Evolutionary conservation across 1,140 invertebrate species (phyloP), one percentile per base, ranked within the genome.

Genomic region (Drosophila prosaltans): DNA sequence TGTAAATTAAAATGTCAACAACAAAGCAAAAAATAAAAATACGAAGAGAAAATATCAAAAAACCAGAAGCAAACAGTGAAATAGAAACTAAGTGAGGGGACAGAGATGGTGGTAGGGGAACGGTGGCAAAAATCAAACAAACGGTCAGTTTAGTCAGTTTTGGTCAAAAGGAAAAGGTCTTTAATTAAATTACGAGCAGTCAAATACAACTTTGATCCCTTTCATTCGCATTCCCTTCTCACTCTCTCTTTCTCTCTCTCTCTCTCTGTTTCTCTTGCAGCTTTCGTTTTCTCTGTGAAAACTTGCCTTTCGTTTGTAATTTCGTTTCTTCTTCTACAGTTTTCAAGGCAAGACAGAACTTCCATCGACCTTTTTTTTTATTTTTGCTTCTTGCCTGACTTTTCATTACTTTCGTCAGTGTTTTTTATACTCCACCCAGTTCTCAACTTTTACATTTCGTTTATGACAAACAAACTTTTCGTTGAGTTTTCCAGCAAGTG

Each of bases 201-300:
- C 83, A 88, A 83, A 86, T 77, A 72, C 83, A 89, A 83, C 84
- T 88, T 89, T 89, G 84, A 89, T 89, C 83, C 84, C 78, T 89
- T 88, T 55, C 63, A 40, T 55, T 65, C 45, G 48, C 63, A 58
- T 43, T 41, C 10, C 41, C 32, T 32, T 39, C 26, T 67, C 6
- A 39, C 69, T 39, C 51, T 58, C 32, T 30, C 66, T 58, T 26
- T 30, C 66, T 36, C n/a, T 16, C 57, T 69, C 10, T 41, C 26
- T 65, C 6, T 48, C 69, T 32, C 51, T 59, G 32, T 30, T 60
- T 36, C n/a, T 30, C 16, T 16, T 16, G 6, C 32, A 36, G 32
- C 61, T 69, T n/a, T 41, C 32, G 32, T 36, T 48, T 45, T 41
- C 41, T 72, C 41, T 32, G 21, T 45, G 21, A 85, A 86, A 76